These are phyloP conservation scores for Turritopsis rubra DNA, from an alignment of 30 jellyfish, hydroid and myxozoan genomes.

Conservation along the genomic window DNA sequence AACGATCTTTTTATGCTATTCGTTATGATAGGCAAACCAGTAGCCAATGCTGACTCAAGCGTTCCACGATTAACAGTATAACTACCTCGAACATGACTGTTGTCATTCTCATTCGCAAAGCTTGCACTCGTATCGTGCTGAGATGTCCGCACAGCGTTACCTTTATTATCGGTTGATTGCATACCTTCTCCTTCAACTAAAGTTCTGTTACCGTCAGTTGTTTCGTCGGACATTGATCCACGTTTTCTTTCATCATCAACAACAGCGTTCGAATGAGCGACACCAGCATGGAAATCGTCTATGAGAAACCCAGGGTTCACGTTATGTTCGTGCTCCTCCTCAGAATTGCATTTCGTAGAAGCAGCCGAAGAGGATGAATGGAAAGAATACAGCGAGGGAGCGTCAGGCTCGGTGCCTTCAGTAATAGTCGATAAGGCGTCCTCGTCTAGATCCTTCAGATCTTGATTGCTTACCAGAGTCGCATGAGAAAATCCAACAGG, in stretches of 20 bases:
- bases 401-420: slow-evolving; percentile 78
- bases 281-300: not conserved
- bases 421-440: slow-evolving; percentile 89
- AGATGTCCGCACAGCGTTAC: not conserved
- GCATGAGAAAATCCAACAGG: not conserved
- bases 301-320: not conserved
- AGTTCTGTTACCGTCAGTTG: not conserved
- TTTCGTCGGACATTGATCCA: not conserved
- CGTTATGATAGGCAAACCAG: slow-evolving; percentile 78
- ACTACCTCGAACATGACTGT: slow-evolving; percentile 30
- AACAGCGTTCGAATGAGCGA: no score
- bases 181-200: not conserved
- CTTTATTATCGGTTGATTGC: not conserved
- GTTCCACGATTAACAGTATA: slow-evolving; percentile 51
- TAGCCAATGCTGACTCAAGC: slow-evolving; percentile 66
- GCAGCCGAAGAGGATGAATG: slow-evolving; percentile 19
- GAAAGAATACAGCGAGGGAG: slow-evolving; percentile 68
- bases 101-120: not conserved
- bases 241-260: not conserved
- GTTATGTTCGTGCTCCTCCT: not conserved
- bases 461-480: not conserved
- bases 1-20: not conserved
- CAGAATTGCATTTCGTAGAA: not conserved
- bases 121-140: not conserved
- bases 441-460: slow-evolving; percentile 26